Evolutionary conservation across 2,113 vertebrate genomes (phyloP).

Genomic region (Elephantulus edwardii): DNA sequence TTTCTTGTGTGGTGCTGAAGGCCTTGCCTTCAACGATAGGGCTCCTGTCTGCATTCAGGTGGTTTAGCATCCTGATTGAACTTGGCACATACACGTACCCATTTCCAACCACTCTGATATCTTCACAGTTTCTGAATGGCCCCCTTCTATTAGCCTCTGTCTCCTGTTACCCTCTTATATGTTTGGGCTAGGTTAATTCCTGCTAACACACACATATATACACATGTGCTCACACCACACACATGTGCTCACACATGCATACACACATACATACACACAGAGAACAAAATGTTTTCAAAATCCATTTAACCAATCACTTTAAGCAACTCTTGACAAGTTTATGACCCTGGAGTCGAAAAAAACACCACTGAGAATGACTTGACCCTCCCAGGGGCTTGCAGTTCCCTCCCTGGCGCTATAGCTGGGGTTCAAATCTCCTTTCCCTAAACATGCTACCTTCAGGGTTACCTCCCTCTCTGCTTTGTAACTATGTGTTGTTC

Average conservation of each 20-base stretch:
- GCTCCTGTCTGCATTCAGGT: neutral
- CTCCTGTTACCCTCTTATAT: neutral
- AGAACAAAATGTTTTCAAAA: neutral
- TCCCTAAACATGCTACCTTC: neutral
- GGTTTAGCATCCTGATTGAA: neutral
- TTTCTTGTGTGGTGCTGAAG: neutral
- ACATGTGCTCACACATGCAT: too few species aligned
- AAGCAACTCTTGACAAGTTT: neutral
- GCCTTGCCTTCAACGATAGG: too few species aligned
- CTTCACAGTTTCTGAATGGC: neutral
- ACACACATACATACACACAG: neutral
- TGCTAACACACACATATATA: too few species aligned
- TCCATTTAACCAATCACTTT: neutral
- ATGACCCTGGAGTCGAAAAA: neutral
- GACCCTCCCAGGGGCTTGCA: neutral
- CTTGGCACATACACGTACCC: rapidly evolving
- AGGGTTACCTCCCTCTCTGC: neutral
- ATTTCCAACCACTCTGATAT: too few species aligned
- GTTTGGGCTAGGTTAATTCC: neutral
- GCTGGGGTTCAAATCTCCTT: neutral
- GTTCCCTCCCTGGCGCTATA: rapidly evolving
- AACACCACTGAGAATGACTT: neutral
- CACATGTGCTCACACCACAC: neutral
- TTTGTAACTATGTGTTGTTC: too few species aligned
- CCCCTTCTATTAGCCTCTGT: neutral